Evolutionary conservation across 2,797 vertebrate species (phyloP), one percentile per base, ranked within the genome.

Genomic region (Poecile montanus): DNA sequence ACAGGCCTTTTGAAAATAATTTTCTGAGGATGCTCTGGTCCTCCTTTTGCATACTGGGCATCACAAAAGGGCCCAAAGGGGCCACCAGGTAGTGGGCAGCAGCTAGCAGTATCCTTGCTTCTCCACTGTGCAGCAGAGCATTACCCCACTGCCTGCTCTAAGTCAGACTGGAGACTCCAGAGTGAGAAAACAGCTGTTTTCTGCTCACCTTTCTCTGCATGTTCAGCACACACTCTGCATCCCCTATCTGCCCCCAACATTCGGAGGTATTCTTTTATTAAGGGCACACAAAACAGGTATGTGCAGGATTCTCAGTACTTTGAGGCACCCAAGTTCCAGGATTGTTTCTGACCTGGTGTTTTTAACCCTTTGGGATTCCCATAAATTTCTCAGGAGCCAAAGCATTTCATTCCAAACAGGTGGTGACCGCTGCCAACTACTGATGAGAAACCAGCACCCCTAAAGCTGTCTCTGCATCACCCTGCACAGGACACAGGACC

Each of bases 371-470:
- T 1, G 2, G 38, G 34, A 50, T 61, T 79, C 45, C 4, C 16
- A 85, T 19, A 8, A 92, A 65, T 85, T 61, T 67, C 47, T 76
- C 77, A 20, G n/a, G 22, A 84, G 51, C 10, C 70, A 74, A 80
- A 71, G 26, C 1, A 1, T 67, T 93, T 84, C 15, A 61, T 53
- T 48, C 51, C 27, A 30, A 76, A 60, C 27, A 71, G 36, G 19
- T 56, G 40, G n/a, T 0, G 0, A 29, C 17, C 3, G 0, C 3
- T 50, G 16, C 32, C 25, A 80, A 18, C 74, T 48, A 7, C 44
- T 60, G 79, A 53, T 53, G 22, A 71, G 73, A 34, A 85, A 44
- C 13, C 40, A 74, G 53, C 65, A 36, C 7, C 5, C 13, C 94
- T 80, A 47, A 36, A 67, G 20, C 53, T 67, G 34, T 61, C 45